Evolutionary conservation across 2,113 vertebrate genomes (phyloP).

Genomic region (Apodemus speciosus): DNA sequence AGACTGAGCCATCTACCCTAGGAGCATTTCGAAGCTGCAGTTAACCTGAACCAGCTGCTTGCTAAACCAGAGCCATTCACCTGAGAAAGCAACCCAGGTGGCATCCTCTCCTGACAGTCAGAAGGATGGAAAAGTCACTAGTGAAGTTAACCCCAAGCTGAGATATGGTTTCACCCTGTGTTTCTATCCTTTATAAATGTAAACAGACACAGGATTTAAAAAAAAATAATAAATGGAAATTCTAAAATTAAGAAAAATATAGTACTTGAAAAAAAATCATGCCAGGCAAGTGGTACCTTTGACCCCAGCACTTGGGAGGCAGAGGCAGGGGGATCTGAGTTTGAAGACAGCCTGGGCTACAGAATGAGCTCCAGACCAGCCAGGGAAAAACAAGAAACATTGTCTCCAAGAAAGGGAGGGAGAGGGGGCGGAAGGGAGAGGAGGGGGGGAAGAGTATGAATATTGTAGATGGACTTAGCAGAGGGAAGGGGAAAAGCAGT

Average conservation of each 20-base stretch:
- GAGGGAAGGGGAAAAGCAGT: too few species aligned
- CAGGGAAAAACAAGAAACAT: neutral
- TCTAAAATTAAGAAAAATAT: neutral
- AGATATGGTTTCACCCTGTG: neutral
- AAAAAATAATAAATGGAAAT: slow-evolving; percentile 19
- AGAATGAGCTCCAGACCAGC: neutral
- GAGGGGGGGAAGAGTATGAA: too few species aligned
- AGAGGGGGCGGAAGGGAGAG: accelerated
- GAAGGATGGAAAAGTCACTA: neutral
- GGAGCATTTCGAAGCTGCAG: neutral
- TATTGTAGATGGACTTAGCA: too few species aligned
- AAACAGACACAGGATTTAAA: neutral
- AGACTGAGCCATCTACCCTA: neutral
- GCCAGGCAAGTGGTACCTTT: too few species aligned
- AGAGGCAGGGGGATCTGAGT: neutral
- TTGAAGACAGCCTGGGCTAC: neutral
- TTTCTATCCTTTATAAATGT: neutral
- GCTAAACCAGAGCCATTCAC: neutral
- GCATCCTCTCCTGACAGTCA: neutral
- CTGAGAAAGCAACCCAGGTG: neutral
- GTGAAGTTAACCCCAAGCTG: neutral
- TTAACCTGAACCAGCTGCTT: neutral
- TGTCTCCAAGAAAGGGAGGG: neutral
- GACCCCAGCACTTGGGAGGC: too few species aligned
- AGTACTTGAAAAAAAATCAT: neutral